These are phyloP conservation scores for Cetonia aurata DNA, from an alignment of 2,888 invertebrate genomes.

Conservation along the genomic window DNA sequence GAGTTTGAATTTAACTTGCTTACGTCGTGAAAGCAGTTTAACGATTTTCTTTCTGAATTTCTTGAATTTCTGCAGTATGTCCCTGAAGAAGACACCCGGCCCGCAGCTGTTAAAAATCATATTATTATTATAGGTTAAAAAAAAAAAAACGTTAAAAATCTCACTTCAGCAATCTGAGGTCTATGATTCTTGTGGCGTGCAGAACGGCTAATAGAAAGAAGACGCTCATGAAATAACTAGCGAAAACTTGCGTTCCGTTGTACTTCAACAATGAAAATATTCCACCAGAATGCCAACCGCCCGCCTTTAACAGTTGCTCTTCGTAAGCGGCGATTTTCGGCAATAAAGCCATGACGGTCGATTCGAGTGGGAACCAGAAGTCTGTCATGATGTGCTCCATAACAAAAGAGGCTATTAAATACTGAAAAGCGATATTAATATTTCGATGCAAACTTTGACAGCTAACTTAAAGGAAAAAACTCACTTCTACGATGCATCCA, in stretches of 20 bases:
- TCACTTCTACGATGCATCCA: conserved; percentile 57
- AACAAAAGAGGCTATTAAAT: conserved; percentile 57
- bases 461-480: conserved; percentile 48
- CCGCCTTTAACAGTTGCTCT: conserved; percentile 48
- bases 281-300: conserved; percentile 52
- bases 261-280: conserved; percentile 54
- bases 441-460: conserved; percentile 36
- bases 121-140: conserved; percentile 1
- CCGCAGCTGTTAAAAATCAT: conserved; percentile 41
- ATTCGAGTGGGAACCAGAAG: conserved; percentile 64
- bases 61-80: conserved; percentile 40
- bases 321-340: conserved; percentile 56
- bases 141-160: neutral
- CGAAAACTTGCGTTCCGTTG: conserved; percentile 52
- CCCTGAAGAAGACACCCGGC: conserved; percentile 44
- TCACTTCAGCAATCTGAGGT: conserved; percentile 54
- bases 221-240: conserved; percentile 58
- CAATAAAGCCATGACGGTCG: conserved; percentile 51
- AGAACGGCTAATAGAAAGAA: conserved; percentile 54
- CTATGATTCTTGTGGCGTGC: conserved; percentile 54
- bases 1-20: conserved; percentile 27
- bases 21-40: conserved; percentile 6
- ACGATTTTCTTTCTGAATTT: conserved; percentile 34
- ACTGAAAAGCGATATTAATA: conserved; percentile 55
- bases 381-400: conserved; percentile 61